phyloP scores from a whole-genome alignment of 2,797 vertebrate genomes.

The Notoglanidium macrostoma region DNA sequence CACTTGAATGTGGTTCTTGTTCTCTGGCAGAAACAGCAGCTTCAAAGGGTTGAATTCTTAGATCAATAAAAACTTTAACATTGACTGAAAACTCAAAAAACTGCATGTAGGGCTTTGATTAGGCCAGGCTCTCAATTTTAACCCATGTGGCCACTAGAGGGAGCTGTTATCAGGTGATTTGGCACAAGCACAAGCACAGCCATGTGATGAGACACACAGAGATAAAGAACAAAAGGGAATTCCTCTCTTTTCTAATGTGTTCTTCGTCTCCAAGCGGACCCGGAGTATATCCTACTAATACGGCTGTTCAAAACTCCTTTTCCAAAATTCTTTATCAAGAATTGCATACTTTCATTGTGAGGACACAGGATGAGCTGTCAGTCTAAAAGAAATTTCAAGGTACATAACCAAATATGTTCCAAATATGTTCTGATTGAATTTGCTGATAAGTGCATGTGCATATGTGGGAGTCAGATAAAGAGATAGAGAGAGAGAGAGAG shows the following conservation, averaged over 20 bases:
- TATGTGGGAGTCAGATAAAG: neutral
- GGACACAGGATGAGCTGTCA: conserved; percentile 32
- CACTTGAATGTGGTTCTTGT: neutral
- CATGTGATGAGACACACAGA: conserved; percentile 47
- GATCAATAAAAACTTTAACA: neutral
- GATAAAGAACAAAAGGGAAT: conserved; percentile 46
- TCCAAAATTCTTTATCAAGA: neutral
- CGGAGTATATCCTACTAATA: conserved; percentile 38
- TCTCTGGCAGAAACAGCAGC: neutral
- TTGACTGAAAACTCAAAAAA: neutral
- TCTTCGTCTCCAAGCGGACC: conserved; percentile 52
- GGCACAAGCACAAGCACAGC: conserved; percentile 63
- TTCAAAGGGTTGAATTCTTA: neutral
- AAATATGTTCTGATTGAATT: neutral
- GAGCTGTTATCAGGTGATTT: conserved; percentile 70
- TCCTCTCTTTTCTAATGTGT: conserved; percentile 51
- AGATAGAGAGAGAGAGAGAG: neutral
- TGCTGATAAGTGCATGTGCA: neutral
- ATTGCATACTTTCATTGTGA: neutral
- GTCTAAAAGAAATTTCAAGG: neutral
- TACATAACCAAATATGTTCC: conserved; percentile 3
- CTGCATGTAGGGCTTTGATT: too few relatives aligned
- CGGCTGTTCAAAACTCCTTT: neutral
- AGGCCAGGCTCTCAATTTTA: neutral
- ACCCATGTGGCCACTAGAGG: conserved; percentile 67